Conservation (phyloP, 2,888 invertebrate genomes). For the Gibbula magus region DNA sequence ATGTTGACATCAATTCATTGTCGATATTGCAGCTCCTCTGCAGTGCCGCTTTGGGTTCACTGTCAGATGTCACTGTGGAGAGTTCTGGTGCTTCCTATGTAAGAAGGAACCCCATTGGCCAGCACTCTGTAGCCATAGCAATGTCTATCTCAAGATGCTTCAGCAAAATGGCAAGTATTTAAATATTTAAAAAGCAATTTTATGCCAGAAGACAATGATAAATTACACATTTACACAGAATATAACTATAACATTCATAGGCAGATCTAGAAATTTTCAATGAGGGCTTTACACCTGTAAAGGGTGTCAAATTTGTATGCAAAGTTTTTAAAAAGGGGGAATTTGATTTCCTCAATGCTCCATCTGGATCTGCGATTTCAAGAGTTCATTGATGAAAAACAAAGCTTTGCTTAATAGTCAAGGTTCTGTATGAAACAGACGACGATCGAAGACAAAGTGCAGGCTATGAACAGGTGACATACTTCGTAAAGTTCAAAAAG, state of each 20-base stretch:
- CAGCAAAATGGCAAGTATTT: slow-evolving; percentile 29
- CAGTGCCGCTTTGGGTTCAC: slow-evolving; percentile 2
- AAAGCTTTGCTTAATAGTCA: background rate
- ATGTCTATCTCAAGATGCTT: slow-evolving; percentile 37
- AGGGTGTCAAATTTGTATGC: too few relatives aligned
- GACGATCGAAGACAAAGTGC: background rate
- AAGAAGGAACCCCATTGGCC: slow-evolving; percentile 55
- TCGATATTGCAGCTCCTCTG: background rate
- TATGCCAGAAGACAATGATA: too few relatives aligned
- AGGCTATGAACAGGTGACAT: background rate
- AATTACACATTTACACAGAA: too few relatives aligned
- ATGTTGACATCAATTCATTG: background rate
- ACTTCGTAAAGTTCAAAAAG: slow-evolving; percentile 38
- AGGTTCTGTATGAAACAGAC: background rate
- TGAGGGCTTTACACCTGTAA: too few relatives aligned
- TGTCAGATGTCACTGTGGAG: slow-evolving; percentile 45
- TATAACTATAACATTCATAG: too few relatives aligned
- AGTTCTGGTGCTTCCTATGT: slow-evolving; percentile 48
- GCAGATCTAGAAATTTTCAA: too few relatives aligned
- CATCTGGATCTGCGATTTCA: too few relatives aligned
- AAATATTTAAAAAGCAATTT: background rate
- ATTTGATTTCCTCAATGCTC: too few relatives aligned
- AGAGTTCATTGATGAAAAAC: background rate
- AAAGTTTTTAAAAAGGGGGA: too few relatives aligned
- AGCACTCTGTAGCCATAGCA: slow-evolving; percentile 42